phyloP scores from a whole-genome alignment of 2,888 invertebrate species.

The Agelastica alni region DNA sequence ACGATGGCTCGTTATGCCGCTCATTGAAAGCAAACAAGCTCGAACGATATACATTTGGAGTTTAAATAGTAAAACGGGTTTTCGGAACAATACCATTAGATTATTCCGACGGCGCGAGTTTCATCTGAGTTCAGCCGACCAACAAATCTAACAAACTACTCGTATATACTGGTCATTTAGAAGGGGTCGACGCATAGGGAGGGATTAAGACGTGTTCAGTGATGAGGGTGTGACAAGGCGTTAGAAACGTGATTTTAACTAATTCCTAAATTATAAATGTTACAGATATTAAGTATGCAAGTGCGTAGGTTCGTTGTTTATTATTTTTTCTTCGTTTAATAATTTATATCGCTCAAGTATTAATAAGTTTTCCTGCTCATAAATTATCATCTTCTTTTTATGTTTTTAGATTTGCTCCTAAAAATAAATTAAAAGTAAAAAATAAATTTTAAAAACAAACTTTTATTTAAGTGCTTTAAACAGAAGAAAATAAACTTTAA shows the following conservation, averaged over 20 bases:
- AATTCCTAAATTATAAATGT: background rate
- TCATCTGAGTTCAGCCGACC: conserved; percentile 19
- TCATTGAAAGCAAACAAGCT: conserved; percentile 6
- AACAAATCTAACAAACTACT: conserved; percentile 26
- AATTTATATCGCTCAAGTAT: no score
- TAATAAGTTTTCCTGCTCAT: no score
- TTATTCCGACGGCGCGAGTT: conserved; percentile 13
- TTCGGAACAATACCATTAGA: conserved; percentile 16
- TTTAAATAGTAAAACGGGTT: conserved; percentile 12
- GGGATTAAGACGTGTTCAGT: background rate
- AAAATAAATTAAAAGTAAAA: no score
- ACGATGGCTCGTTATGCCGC: conserved; percentile 1
- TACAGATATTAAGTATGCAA: no score
- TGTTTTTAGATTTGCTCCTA: no score
- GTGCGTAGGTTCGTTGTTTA: no score
- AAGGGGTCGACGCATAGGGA: background rate
- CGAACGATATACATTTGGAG: conserved; percentile 9
- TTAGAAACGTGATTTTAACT: background rate
- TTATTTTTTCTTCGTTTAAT: no score
- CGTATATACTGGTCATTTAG: conserved; percentile 9
- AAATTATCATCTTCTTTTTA: no score
- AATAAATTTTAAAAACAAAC: no score
- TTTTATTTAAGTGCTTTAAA: no score
- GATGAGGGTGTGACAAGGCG: background rate
- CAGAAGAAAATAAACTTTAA: no score